A percentile compares a stretch with the other conserved stretches of the same genome.
phyloP scores from a whole-genome alignment of 2,113 vertebrate genomes.

The Solea senegalensis region DNA sequence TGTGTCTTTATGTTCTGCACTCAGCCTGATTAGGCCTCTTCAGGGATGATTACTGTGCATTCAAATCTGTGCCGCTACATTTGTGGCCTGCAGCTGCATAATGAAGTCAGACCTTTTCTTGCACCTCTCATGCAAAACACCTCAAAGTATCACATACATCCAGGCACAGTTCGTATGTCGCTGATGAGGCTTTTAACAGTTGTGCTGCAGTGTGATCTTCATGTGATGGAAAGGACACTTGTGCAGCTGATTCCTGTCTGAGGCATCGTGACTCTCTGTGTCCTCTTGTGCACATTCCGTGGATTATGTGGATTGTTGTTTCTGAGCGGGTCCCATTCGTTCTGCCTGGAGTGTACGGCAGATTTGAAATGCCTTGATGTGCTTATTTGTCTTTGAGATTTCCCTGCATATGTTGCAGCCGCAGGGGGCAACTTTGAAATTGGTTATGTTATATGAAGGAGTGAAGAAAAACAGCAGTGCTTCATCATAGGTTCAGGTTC shows the following conservation, averaged over 20 bases:
- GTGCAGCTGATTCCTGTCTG: slow-evolving; percentile 18
- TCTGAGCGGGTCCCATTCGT: slow-evolving; percentile 71
- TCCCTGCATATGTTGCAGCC: slow-evolving; percentile 11
- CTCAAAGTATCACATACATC: not conserved
- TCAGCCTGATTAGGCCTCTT: slow-evolving; percentile 60
- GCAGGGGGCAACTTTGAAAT: slow-evolving; percentile 3
- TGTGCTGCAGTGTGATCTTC: slow-evolving; percentile 11
- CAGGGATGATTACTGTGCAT: slow-evolving; percentile 34
- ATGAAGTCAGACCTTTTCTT: slow-evolving; percentile 4
- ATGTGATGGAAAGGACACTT: slow-evolving; percentile 11
- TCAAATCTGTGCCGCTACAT: not conserved
- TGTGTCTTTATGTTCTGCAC: slow-evolving; percentile 22
- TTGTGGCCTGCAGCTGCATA: not conserved
- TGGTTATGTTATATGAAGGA: not conserved
- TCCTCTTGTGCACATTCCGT: slow-evolving; percentile 49
- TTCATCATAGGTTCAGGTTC: not conserved
- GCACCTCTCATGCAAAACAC: slow-evolving; percentile 11
- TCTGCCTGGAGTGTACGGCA: slow-evolving; percentile 49
- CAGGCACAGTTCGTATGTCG: not conserved
- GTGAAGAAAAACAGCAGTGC: not conserved
- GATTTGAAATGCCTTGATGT: slow-evolving; percentile 17
- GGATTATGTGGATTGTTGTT: slow-evolving; percentile 63
- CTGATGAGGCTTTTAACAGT: slow-evolving; percentile 2
- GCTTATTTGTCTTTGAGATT: slow-evolving; percentile 24
- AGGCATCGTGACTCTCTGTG: slow-evolving; percentile 24